Conservation (phyloP, 2,888 invertebrate species). For the Thera obeliscata region DNA sequence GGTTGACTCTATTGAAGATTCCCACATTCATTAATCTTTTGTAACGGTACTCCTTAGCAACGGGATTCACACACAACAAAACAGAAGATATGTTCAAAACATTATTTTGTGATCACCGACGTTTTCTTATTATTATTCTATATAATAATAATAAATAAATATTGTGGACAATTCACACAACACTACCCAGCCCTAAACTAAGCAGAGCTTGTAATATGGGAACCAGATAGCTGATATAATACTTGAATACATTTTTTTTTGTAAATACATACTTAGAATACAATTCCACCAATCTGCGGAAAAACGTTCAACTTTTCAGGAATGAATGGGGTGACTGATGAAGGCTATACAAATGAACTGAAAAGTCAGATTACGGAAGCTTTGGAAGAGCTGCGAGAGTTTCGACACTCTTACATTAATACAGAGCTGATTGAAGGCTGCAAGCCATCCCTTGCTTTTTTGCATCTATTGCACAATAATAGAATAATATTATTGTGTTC, state of each 20-base stretch:
- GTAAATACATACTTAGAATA: no score
- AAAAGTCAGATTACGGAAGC: conserved; percentile 38
- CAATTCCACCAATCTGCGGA: conserved; percentile 55
- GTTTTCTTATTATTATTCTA: no score
- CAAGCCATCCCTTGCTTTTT: not conserved
- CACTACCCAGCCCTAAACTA: no score
- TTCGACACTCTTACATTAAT: conserved; percentile 3
- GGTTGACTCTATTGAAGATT: conserved; percentile 91
- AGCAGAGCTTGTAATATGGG: no score
- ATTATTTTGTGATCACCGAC: conserved; percentile 14
- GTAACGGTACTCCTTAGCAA: conserved; percentile 67
- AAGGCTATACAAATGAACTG: conserved; percentile 39
- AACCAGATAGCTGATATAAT: no score
- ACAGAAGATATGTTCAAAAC: conserved; percentile 13
- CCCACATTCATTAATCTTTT: conserved; percentile 90
- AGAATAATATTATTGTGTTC: no score
- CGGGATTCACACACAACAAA: conserved; percentile 40
- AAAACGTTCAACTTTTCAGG: conserved; percentile 52
- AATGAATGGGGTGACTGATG: conserved; percentile 51
- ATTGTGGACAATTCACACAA: no score
- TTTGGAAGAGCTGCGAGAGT: conserved; percentile 9
- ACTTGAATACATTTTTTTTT: no score
- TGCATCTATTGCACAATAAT: no score
- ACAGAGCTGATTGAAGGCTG: not conserved
- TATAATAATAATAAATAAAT: no score